These are phyloP conservation scores for Heteromormyrus szaboi DNA, from an alignment of 2,797 vertebrate species.

Conservation along the genomic window DNA sequence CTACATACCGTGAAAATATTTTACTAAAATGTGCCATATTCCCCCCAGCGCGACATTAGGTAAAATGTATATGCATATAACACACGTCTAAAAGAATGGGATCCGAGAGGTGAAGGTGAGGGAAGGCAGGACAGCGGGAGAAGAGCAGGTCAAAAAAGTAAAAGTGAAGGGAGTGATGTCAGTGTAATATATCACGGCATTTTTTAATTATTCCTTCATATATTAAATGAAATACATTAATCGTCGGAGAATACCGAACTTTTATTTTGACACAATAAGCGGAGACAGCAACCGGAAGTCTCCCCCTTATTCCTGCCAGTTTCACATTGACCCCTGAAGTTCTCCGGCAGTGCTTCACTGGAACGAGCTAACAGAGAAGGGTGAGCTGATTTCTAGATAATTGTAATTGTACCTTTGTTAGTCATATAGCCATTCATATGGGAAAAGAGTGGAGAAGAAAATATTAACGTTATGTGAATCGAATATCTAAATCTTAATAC, in stretches of 20 bases:
- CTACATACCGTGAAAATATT: not conserved
- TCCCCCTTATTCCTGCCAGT: not conserved
- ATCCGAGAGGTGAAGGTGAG: not conserved
- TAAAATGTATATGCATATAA: not conserved
- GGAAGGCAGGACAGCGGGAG: not conserved
- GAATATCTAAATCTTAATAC: not conserved
- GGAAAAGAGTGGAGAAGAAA: not conserved
- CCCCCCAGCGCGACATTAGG: too few relatives aligned
- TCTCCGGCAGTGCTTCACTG: not conserved
- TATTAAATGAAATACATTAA: not conserved
- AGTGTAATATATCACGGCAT: not conserved
- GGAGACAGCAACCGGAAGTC: not conserved
- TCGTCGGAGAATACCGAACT: not conserved
- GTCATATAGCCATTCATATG: not conserved
- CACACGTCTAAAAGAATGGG: not conserved
- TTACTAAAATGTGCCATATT: not conserved
- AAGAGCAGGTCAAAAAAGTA: not conserved
- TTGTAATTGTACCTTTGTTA: not conserved
- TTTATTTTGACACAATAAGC: not conserved
- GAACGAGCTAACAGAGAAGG: not conserved
- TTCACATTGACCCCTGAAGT: constrained; percentile 30
- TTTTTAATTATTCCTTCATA: not conserved
- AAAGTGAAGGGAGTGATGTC: not conserved
- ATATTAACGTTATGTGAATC: not conserved
- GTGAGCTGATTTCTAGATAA: constrained; percentile 4